phyloP scores from a whole-genome alignment of 2,797 vertebrate species.

The Hippocampus kuda region DNA sequence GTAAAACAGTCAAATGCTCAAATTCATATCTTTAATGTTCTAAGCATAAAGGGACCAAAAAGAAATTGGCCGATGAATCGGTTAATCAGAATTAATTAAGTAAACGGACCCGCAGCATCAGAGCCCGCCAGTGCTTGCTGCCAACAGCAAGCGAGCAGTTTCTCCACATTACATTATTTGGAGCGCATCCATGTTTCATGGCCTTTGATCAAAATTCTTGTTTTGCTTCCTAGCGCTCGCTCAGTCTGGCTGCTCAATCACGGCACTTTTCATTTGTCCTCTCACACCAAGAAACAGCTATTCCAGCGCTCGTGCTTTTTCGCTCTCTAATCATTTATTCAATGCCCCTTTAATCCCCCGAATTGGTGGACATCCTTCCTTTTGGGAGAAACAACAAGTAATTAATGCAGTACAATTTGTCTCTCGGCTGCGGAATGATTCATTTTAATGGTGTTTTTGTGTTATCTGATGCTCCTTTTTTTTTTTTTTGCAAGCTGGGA shows the following conservation, averaged over 20 bases:
- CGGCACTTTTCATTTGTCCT: neutral
- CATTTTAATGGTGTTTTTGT: conserved; percentile 2
- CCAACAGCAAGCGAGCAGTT: neutral
- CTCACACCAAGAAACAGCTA: neutral
- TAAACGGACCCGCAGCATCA: neutral
- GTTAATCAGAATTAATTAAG: too few species aligned
- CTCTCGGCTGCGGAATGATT: neutral
- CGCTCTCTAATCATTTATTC: too few species aligned
- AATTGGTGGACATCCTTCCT: neutral
- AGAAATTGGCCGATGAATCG: too few species aligned
- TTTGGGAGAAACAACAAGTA: neutral
- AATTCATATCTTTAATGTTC: too few species aligned
- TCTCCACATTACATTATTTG: neutral
- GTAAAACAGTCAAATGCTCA: too few species aligned
- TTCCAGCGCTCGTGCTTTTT: neutral
- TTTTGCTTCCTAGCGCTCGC: neutral
- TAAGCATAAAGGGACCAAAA: too few species aligned
- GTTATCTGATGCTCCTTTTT: neutral
- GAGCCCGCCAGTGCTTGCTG: neutral
- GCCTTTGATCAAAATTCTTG: neutral
- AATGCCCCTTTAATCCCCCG: neutral
- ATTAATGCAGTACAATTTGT: conserved; percentile 4
- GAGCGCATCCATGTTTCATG: neutral
- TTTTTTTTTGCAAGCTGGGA: neutral
- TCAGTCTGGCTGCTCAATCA: neutral